A percentile compares a stretch with the other conserved stretches of the same genome.
phyloP scores from a whole-genome alignment of 2,797 vertebrate genomes.

The Typhlichthys subterraneus region DNA sequence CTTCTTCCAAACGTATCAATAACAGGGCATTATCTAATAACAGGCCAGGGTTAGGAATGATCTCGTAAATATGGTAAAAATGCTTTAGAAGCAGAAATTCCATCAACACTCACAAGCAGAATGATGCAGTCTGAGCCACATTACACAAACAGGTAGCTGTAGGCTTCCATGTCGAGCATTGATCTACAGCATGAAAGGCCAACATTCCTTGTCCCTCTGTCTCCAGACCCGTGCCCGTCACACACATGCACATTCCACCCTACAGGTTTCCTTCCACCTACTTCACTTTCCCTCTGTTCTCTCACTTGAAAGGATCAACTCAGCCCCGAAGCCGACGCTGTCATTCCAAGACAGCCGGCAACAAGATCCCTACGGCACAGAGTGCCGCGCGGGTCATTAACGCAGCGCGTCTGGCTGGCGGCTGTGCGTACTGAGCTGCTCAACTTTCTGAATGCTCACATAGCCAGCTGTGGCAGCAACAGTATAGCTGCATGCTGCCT shows the following conservation, averaged over 20 bases:
- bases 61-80: no score
- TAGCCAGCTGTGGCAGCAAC: slow-evolving; percentile 41
- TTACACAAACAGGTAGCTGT: slow-evolving; percentile 25
- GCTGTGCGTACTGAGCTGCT: slow-evolving; percentile 30
- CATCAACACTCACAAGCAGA: background rate
- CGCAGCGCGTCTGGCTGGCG: slow-evolving; percentile 20
- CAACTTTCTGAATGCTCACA: slow-evolving; percentile 24
- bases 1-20: no score
- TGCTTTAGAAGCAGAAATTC: no score
- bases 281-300: slow-evolving; percentile 1
- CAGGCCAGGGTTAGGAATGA: no score
- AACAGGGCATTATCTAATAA: no score
- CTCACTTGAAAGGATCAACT: background rate
- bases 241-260: background rate
- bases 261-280: slow-evolving; percentile 5
- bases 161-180: slow-evolving; percentile 17
- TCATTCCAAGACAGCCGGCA: slow-evolving; percentile 13
- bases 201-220: slow-evolving; percentile 39
- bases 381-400: slow-evolving; percentile 18
- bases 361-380: slow-evolving; percentile 10
- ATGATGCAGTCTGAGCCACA: background rate
- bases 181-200: slow-evolving; percentile 30
- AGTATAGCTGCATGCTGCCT: slow-evolving; percentile 22
- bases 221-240: slow-evolving; percentile 29
- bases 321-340: slow-evolving; percentile 20